phyloP scores from a whole-genome alignment of 2,113 vertebrate species.

The Psittacara wagleri region DNA sequence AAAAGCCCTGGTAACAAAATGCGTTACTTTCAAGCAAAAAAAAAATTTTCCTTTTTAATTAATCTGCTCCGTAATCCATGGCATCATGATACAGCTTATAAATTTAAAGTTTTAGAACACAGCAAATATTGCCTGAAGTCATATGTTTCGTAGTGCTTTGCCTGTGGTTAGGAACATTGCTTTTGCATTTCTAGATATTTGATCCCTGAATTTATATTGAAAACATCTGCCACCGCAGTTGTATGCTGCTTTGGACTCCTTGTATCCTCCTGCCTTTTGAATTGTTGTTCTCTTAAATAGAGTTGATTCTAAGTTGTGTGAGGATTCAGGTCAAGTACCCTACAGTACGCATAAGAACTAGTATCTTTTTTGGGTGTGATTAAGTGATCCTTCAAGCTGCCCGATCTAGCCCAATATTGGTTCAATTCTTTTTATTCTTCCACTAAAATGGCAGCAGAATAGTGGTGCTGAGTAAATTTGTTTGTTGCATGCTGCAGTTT shows the following conservation, averaged over 20 bases:
- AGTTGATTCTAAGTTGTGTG: background rate
- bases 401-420: background rate
- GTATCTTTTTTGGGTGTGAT: background rate
- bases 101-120: background rate
- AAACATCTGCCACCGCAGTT: background rate
- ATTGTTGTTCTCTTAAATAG: background rate
- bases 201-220: background rate
- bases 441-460: background rate
- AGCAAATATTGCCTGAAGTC: background rate
- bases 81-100: background rate
- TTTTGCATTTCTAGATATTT: background rate
- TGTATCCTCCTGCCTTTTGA: background rate
- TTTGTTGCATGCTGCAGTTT: background rate
- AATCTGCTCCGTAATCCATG: background rate
- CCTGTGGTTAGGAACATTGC: background rate
- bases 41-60: background rate
- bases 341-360: background rate
- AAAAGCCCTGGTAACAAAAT: background rate
- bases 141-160: background rate
- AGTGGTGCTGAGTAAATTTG: background rate
- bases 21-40: background rate
- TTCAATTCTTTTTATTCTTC: background rate
- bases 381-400: background rate
- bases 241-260: background rate
- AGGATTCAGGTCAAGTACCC: background rate